phyloP scores from a whole-genome alignment of 2,113 vertebrate genomes.

The Sander lucioperca region DNA sequence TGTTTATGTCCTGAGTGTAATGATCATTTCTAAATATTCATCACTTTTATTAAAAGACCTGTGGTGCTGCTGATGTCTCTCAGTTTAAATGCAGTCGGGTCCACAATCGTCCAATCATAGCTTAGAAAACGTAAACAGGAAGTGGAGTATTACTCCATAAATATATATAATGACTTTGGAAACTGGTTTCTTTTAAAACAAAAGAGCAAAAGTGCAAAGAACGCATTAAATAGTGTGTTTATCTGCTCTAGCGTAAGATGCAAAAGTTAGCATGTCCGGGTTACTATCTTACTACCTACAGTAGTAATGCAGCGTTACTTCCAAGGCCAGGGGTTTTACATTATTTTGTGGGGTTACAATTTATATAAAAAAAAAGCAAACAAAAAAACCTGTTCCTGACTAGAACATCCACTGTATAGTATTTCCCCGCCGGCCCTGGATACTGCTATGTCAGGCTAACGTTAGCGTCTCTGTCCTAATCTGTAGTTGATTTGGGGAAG shows the following conservation, averaged over 20 bases:
- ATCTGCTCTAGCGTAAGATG: background rate
- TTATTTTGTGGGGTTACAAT: background rate
- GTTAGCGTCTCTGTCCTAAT: background rate
- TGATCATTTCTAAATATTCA: background rate
- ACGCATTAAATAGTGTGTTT: background rate
- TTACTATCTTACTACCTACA: background rate
- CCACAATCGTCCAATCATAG: background rate
- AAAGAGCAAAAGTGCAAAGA: conserved; percentile 1
- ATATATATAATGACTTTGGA: background rate
- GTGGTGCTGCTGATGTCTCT: conserved; percentile 12
- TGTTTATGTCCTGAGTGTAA: conserved; percentile 5
- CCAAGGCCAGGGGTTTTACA: no score
- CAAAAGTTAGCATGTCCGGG: background rate
- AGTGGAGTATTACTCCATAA: no score
- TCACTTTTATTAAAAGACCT: background rate
- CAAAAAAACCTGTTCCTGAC: background rate
- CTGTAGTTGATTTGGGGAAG: background rate
- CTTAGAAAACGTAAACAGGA: background rate
- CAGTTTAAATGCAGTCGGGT: conserved; percentile 12
- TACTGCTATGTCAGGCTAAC: background rate
- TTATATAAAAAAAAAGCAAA: no score
- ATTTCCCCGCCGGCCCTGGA: background rate
- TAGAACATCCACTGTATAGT: background rate
- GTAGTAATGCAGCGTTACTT: background rate
- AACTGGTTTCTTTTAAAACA: background rate